phyloP scores from a whole-genome alignment of 2,113 vertebrate species.

The Cottus gobio region DNA sequence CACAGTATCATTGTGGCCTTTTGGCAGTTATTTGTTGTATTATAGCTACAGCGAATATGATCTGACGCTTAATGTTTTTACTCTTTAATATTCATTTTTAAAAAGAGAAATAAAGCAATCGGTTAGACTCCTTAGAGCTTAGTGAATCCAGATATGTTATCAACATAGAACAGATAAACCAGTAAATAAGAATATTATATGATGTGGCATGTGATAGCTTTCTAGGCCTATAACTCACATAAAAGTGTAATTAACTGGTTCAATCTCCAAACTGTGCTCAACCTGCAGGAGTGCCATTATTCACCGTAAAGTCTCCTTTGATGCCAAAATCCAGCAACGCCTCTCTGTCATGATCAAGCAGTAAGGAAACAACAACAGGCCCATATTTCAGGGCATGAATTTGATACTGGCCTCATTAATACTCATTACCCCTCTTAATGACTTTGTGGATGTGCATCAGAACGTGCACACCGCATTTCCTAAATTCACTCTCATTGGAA shows the following conservation, averaged over 20 bases:
- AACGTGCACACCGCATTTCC: conserved; percentile 12
- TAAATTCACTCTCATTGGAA: conserved; percentile 51
- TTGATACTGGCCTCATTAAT: conserved; percentile 68
- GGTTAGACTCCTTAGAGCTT: neutral
- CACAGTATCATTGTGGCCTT: neutral
- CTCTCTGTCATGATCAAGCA: conserved; percentile 32
- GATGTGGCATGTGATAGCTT: conserved; percentile 17
- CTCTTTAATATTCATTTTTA: neutral
- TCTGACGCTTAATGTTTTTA: neutral
- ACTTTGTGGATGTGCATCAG: conserved; percentile 56
- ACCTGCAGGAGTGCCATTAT: conserved; percentile 15
- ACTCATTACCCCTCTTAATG: conserved; percentile 71
- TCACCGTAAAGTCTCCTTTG: conserved; percentile 36
- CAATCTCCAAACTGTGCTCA: conserved; percentile 23
- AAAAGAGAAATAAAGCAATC: neutral
- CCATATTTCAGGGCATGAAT: conserved; percentile 56
- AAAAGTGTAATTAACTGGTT: conserved; percentile 46
- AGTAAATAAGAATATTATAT: conserved; percentile 27
- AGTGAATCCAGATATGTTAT: neutral
- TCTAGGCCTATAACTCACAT: neutral
- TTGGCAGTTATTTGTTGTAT: neutral
- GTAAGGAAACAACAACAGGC: conserved; percentile 53
- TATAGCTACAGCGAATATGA: neutral
- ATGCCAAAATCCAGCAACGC: conserved; percentile 52
- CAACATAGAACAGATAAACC: neutral